A percentile compares a stretch with the other conserved stretches of the same genome.
Conservation (phyloP, 2,888 invertebrate species). For the Pandemis cinnamomeana region DNA sequence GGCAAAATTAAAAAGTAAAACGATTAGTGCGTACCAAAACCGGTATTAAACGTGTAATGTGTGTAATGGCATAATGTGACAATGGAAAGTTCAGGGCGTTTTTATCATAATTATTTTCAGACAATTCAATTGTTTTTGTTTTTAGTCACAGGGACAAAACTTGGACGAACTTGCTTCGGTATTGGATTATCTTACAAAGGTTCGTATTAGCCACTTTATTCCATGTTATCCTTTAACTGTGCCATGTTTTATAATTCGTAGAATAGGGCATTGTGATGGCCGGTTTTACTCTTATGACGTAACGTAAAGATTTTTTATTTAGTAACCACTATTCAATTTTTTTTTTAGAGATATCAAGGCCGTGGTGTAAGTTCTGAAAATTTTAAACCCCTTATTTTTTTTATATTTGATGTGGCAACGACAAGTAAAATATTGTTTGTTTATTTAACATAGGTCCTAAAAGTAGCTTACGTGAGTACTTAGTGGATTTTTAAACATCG, state of each 20-base stretch:
- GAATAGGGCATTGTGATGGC: too few species aligned
- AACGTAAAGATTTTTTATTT: too few species aligned
- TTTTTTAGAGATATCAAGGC: constrained; percentile 46
- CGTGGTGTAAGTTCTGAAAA: constrained; percentile 45
- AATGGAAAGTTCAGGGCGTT: too few species aligned
- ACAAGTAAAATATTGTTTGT: not conserved
- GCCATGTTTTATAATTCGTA: too few species aligned
- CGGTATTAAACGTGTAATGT: not conserved
- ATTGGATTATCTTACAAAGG: constrained; percentile 1
- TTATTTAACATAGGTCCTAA: constrained; percentile 43
- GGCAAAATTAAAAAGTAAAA: not conserved
- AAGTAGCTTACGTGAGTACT: constrained; percentile 48
- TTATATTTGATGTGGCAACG: too few species aligned
- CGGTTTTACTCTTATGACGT: too few species aligned
- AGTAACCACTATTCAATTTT: not conserved
- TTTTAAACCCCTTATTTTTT: too few species aligned
- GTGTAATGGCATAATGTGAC: not conserved
- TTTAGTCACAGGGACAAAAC: not conserved
- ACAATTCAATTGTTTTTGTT: too few species aligned
- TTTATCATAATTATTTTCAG: too few species aligned
- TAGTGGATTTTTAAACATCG: not conserved
- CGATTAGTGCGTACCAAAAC: not conserved
- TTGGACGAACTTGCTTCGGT: not conserved
- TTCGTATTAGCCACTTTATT: not conserved
- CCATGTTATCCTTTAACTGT: too few species aligned